phyloP scores from a whole-genome alignment of 2,888 invertebrate species.

The Euplexia lucipara region DNA sequence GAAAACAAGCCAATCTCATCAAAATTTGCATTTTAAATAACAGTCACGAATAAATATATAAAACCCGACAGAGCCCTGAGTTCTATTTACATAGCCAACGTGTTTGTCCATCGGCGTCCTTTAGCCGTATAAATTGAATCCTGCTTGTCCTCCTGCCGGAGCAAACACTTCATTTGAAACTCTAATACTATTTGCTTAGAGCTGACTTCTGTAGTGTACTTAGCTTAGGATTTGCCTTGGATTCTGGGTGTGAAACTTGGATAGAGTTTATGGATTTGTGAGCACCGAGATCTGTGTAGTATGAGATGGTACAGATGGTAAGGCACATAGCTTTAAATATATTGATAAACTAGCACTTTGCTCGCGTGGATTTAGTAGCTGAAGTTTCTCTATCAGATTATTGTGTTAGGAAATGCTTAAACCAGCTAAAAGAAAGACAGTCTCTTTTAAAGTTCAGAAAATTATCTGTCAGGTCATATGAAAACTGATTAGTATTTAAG shows the following conservation, averaged over 20 bases:
- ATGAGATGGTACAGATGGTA: constrained; percentile 21
- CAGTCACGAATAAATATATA: constrained; percentile 15
- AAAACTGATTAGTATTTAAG: no score
- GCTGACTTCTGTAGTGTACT: constrained; percentile 19
- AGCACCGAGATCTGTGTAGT: constrained; percentile 25
- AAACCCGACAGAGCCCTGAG: constrained; percentile 44
- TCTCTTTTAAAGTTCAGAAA: no score
- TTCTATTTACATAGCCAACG: constrained; percentile 59
- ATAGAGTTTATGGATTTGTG: constrained; percentile 54
- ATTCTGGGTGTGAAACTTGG: constrained; percentile 52
- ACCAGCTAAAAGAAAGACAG: no score
- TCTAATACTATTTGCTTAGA: constrained; percentile 35
- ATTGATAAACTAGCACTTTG: no score
- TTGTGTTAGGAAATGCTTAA: no score
- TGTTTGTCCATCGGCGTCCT: constrained; percentile 62
- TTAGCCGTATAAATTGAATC: constrained; percentile 61
- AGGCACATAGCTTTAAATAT: constrained; percentile 25
- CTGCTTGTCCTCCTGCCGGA: constrained; percentile 59
- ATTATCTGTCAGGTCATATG: no score
- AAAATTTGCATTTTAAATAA: constrained; percentile 46
- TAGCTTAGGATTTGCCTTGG: constrained; percentile 14
- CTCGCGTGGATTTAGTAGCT: no score
- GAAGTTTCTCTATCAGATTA: no score
- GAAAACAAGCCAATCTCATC: constrained; percentile 24
- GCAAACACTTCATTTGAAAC: constrained; percentile 44